Base-by-base conservation (phyloP, 64 coral and sea anemone genomes). In the Actinia tenebrosa region DNA sequence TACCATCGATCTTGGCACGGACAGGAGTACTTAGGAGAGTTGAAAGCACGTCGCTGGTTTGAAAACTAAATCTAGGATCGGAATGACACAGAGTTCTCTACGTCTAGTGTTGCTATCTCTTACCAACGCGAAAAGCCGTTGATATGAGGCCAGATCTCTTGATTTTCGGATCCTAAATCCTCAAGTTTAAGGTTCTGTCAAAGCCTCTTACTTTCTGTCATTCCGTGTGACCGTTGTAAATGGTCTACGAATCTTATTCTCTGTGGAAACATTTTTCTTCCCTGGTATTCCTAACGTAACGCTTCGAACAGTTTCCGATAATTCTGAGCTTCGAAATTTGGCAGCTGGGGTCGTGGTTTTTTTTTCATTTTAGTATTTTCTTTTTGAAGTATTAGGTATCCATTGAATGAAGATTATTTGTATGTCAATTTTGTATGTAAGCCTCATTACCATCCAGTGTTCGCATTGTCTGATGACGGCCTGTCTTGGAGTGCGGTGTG, bases 311-410 rank as follows among this genome's bases (percentile, higher is more conserved):
- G 27, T 45, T 47, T 61, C 18, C 16, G 17, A 61, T 10, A 81
- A 50, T 81, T 53, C 17, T 52, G 79, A 81, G 19, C 8, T 52
- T 81, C 46, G 79, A 53, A 50, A 23, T 81, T 81, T 1, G 7
- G 79, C 79, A 81, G 79, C 79, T 81, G 79, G 43, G 53, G 7
- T 53, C 11, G 79, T 81, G 79, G 79, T 81, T 81, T 81, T 53
- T 81, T 81, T 81, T 80, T 80, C 43, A 53, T 81, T 81, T 81
- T 81, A 81, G 79, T 16, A 10, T 53, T 81, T 81, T 81, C 44
- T 81, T 81, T 81, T 81, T 45, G 50, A 81, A 53, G 79, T 81
- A 81, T 81, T 81, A 23, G 79, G 79, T 81, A 81, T 81, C 79
- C 79, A n/a, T 81, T 81, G 46, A 50, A 81, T 44, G 79, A 11